These are phyloP conservation scores for Neoarius graeffei DNA, from an alignment of 2,113 vertebrate species.

Conservation along the genomic window DNA sequence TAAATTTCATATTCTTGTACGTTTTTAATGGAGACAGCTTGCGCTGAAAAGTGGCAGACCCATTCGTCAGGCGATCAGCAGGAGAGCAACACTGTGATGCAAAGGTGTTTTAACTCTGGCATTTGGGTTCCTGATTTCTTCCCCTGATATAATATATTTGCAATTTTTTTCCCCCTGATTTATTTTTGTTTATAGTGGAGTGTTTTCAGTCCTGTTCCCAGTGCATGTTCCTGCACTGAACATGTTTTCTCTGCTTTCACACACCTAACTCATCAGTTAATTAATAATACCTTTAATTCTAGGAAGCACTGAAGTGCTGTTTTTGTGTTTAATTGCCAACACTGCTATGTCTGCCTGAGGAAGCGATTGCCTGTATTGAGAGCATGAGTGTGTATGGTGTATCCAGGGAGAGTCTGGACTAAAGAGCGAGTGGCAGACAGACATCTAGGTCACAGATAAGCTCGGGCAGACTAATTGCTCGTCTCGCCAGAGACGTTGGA, in stretches of 20 bases:
- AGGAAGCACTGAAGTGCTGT: neutral
- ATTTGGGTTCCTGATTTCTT: neutral
- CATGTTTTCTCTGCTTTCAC: neutral
- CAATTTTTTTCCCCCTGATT: neutral
- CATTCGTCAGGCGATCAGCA: neutral
- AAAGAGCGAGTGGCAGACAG: constrained; percentile 53
- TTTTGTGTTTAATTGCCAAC: neutral
- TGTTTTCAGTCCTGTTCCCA: neutral
- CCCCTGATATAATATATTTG: too few relatives aligned
- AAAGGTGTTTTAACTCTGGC: neutral
- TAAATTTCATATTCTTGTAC: neutral
- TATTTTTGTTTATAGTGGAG: neutral
- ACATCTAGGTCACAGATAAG: constrained; percentile 65
- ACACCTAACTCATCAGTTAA: neutral
- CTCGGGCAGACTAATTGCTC: constrained; percentile 59
- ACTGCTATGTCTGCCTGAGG: constrained; percentile 10
- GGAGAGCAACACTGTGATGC: neutral
- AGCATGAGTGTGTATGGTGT: constrained; percentile 38
- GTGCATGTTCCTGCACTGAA: too few relatives aligned
- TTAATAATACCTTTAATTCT: neutral
- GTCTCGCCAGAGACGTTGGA: constrained; percentile 32
- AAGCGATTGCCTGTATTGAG: constrained; percentile 25
- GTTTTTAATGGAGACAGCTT: neutral
- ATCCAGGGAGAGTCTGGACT: constrained; percentile 38
- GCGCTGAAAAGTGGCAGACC: neutral